Evolutionary conservation across 2,888 invertebrate species (phyloP).

Genomic region (Homarus gammarus): DNA sequence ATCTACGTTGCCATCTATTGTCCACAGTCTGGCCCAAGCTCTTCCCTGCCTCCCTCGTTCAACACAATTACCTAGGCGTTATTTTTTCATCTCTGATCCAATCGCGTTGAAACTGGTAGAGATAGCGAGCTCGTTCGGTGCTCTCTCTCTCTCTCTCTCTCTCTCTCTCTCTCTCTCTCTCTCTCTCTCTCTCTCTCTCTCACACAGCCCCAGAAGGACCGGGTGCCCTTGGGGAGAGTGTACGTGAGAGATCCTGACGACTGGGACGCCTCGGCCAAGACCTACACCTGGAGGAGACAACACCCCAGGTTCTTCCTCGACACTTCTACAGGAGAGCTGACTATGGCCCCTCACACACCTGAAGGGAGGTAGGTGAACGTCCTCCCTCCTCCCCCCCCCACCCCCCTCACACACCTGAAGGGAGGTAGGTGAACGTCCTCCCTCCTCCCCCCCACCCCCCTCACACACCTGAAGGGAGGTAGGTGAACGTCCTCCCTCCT

Average conservation of each 20-base stretch:
- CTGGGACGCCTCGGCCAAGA: conserved; percentile 20
- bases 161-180: background rate
- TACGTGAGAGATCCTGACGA: conserved; percentile 43
- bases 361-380: conserved; percentile 21
- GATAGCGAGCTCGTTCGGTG: no score
- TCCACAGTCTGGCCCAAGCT: no score
- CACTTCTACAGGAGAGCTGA: background rate
- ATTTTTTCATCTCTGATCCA: no score
- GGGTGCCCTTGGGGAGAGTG: conserved; percentile 32
- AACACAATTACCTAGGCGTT: no score
- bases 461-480: background rate
- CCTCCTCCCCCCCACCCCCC: no score
- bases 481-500: background rate
- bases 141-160: background rate
- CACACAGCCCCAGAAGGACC: background rate
- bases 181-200: background rate
- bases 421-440: background rate
- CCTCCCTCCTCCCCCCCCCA: background rate
- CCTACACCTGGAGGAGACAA: conserved; percentile 14
- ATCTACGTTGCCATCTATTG: no score
- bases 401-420: background rate
- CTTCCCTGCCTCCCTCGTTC: no score
- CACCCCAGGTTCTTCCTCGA: conserved; percentile 22
- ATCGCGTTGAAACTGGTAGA: no score
- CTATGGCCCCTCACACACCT: conserved; percentile 31